Evolutionary conservation across 2,888 invertebrate genomes (phyloP).

Genomic region (Acronicta leporina): DNA sequence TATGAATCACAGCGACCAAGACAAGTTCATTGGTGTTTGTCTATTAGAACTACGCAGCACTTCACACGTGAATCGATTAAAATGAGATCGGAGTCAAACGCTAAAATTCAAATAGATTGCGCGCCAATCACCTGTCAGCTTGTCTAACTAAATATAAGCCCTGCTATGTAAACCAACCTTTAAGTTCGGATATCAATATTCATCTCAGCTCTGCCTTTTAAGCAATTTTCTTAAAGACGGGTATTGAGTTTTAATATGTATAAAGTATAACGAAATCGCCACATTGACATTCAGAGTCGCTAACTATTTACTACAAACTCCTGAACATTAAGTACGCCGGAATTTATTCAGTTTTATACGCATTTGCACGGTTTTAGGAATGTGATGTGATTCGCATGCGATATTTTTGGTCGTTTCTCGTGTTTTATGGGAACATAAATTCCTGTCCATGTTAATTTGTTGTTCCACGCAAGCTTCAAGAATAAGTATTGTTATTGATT

Average conservation of each 20-base stretch:
- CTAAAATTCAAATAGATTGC: constrained; percentile 27
- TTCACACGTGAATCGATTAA: constrained; percentile 40
- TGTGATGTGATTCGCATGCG: constrained; percentile 56
- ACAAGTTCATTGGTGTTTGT: constrained; percentile 47
- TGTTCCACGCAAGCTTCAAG: constrained; percentile 10
- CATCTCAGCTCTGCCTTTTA: constrained; percentile 46
- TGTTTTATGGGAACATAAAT: constrained; percentile 44
- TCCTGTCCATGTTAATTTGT: constrained; percentile 30
- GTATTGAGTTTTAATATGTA: constrained; percentile 61
- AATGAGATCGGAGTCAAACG: constrained; percentile 46
- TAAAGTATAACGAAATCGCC: constrained; percentile 58
- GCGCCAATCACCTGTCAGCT: constrained; percentile 19
- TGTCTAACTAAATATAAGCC: constrained; percentile 21
- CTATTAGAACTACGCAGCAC: constrained; percentile 37
- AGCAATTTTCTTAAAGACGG: constrained; percentile 58
- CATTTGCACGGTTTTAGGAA: constrained; percentile 58
- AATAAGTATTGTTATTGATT: constrained; percentile 7
- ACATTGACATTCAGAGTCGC: constrained; percentile 64
- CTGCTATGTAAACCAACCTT: constrained; percentile 34
- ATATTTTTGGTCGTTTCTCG: constrained; percentile 37
- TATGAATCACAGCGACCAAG: constrained; percentile 54
- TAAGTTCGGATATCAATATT: constrained; percentile 44
- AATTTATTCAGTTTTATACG: constrained; percentile 49
- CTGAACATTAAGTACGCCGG: constrained; percentile 34
- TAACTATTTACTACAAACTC: constrained; percentile 59